Evolutionary conservation across 2,113 vertebrate genomes (phyloP).

Genomic region (Athene cunicularia): DNA sequence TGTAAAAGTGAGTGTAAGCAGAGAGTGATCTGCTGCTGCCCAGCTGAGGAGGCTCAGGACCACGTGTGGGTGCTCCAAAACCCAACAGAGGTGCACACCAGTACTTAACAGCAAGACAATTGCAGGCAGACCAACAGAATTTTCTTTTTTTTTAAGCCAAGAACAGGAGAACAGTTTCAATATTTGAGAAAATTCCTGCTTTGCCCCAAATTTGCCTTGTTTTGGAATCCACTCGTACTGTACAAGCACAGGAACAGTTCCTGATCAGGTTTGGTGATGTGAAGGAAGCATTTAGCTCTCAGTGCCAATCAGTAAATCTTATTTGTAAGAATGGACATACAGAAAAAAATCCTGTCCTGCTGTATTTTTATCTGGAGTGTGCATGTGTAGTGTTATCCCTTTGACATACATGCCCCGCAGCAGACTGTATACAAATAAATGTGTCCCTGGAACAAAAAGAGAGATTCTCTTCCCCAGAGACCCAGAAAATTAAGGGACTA

Average conservation of each 20-base stretch:
- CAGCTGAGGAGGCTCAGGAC: not conserved
- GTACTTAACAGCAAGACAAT: not conserved
- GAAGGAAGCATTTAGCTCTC: not conserved
- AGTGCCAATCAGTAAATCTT: not conserved
- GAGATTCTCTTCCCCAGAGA: not conserved
- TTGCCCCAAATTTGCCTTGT: not conserved
- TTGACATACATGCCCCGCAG: not conserved
- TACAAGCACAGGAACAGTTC: accelerated
- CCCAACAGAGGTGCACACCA: not conserved
- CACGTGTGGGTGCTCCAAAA: not conserved
- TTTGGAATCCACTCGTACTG: not conserved
- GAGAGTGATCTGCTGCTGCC: not conserved
- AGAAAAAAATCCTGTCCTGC: not conserved
- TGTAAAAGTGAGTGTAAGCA: not conserved
- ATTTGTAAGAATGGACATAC: not conserved
- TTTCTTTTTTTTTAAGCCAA: not conserved
- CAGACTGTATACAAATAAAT: not conserved
- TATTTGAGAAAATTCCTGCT: not conserved
- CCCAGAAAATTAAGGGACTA: accelerated
- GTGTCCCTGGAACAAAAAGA: not conserved
- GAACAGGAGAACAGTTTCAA: not conserved
- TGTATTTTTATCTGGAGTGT: not conserved
- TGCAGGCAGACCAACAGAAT: not conserved
- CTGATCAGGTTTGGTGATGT: not conserved
- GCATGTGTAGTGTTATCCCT: not conserved